Evolutionary conservation across 2,113 vertebrate genomes (phyloP).

Genomic region (Pholis gunnellus): DNA sequence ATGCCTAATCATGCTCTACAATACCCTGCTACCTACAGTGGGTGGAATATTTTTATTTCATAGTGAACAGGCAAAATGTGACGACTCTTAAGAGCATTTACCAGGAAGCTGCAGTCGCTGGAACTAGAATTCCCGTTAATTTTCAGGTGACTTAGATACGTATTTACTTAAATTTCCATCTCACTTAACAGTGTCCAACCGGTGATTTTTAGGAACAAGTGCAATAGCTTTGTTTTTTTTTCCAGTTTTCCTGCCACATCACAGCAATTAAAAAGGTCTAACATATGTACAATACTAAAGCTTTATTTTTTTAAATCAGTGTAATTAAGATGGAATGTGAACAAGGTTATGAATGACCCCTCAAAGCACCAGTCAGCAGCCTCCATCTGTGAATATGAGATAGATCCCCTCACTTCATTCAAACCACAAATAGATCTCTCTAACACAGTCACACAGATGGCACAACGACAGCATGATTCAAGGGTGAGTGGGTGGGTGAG

Average conservation of each 20-base stretch:
- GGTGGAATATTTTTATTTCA: conserved; percentile 16
- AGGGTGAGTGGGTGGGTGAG: conserved; percentile 34
- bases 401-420: conserved; percentile 35
- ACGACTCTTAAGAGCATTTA: conserved; percentile 32
- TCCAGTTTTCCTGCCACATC: conserved; percentile 40
- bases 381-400: conserved; percentile 8
- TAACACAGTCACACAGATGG: conserved; percentile 48
- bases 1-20: conserved; percentile 65
- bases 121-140: conserved; percentile 16
- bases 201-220: conserved; percentile 21
- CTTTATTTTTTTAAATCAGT: conserved; percentile 33
- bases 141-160: conserved; percentile 15
- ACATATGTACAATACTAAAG: conserved; percentile 29
- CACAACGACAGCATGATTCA: conserved; percentile 41
- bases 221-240: conserved; percentile 29
- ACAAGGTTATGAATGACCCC: conserved; percentile 24
- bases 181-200: conserved; percentile 24
- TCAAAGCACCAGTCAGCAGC: conserved; percentile 41
- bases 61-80: conserved; percentile 57
- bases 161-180: conserved; percentile 15
- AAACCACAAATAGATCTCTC: background rate
- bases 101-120: conserved; percentile 43
- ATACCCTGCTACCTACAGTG: conserved; percentile 41
- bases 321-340: conserved; percentile 49
- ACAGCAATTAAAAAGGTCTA: conserved; percentile 41